These are phyloP conservation scores for Leptinotarsa juncta DNA, from an alignment of 2,888 invertebrate species.

Conservation along the genomic window DNA sequence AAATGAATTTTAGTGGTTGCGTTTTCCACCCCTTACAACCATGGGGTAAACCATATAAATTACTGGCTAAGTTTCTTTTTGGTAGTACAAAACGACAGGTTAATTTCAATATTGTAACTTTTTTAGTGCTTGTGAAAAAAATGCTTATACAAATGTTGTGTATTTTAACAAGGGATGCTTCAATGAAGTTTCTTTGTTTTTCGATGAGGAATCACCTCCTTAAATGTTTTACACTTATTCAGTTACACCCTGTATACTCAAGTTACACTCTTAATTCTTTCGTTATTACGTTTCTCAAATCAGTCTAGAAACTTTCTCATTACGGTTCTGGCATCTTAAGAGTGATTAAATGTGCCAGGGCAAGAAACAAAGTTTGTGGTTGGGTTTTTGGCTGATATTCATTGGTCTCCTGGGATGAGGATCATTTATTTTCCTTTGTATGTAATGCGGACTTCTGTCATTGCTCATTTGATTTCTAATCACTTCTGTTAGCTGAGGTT, in stretches of 20 bases:
- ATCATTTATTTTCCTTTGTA: conserved; percentile 23
- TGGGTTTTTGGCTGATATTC: neutral
- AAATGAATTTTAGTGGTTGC: too few species aligned
- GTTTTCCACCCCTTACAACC: too few species aligned
- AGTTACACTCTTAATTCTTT: neutral
- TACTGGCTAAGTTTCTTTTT: too few species aligned
- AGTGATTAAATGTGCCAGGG: conserved; percentile 20
- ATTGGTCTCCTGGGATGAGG: conserved; percentile 16
- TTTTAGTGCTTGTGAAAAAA: too few species aligned
- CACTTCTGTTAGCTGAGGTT: neutral
- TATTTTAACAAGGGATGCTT: too few species aligned
- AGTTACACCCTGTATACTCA: neutral
- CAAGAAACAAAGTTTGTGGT: conserved; percentile 11
- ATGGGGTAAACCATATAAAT: too few species aligned
- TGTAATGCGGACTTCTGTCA: neutral
- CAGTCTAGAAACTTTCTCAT: neutral
- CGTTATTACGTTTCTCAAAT: neutral
- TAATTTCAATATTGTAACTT: too few species aligned
- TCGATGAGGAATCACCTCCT: too few species aligned
- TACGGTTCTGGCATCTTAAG: conserved; percentile 3
- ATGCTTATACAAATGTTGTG: too few species aligned
- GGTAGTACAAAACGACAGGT: too few species aligned
- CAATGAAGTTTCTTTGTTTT: too few species aligned
- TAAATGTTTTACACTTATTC: too few species aligned
- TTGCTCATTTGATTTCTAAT: conserved; percentile 7